Percentiles rank a stretch among this genome's conserved stretches.
Conservation (phyloP, 1,140 invertebrate genomes). For the Penaeus vannamei region DNA sequence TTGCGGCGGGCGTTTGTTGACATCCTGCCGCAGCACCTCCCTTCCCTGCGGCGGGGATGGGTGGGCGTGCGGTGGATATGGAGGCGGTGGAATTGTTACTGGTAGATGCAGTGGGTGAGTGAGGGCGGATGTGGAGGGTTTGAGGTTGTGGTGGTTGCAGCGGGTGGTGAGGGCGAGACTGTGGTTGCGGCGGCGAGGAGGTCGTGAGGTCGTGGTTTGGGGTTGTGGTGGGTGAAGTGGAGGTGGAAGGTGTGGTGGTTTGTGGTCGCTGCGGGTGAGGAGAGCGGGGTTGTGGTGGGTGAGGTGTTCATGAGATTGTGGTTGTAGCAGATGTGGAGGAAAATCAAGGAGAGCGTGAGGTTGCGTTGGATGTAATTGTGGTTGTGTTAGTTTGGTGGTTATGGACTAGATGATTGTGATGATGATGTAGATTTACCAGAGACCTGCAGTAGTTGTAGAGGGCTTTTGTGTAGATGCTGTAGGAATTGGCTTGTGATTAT, state of each 20-base stretch:
- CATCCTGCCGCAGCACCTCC: no score
- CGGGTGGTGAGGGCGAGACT: neutral
- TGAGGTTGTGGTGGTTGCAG: neutral
- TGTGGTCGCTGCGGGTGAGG: neutral
- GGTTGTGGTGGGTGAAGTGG: neutral
- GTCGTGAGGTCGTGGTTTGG: neutral
- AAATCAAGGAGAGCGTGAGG: no score
- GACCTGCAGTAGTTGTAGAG: no score
- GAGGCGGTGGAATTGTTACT: neutral
- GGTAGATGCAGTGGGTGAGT: neutral
- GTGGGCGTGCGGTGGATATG: constrained; percentile 2
- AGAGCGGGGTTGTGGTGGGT: neutral
- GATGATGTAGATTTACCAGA: no score
- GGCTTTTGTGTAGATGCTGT: no score
- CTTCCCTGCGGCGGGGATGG: no score
- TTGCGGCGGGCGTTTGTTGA: no score
- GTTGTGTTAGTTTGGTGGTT: no score
- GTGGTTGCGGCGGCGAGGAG: neutral
- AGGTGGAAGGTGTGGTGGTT: neutral
- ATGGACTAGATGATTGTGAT: no score
- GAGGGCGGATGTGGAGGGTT: no score
- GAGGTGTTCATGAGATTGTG: neutral
- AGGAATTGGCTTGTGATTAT: no score
- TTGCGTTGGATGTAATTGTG: no score
- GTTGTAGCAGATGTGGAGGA: neutral